phyloP scores from a whole-genome alignment of 2,888 invertebrate genomes.

The Drosophila austrosaltans region DNA sequence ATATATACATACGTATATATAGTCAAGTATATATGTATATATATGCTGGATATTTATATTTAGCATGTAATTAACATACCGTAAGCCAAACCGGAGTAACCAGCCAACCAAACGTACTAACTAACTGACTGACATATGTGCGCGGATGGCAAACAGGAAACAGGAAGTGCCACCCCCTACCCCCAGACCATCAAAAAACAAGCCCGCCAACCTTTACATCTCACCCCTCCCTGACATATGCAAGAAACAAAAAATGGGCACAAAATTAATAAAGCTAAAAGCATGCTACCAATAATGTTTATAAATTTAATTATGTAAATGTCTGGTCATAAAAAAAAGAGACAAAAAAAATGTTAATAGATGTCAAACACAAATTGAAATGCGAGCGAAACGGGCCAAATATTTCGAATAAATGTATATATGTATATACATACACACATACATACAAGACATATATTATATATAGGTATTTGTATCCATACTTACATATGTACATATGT shows the following conservation, averaged over 20 bases:
- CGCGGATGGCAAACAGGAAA: slow-evolving; percentile 46
- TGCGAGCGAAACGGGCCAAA: slow-evolving; percentile 40
- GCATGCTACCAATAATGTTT: slow-evolving; percentile 74
- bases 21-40: slow-evolving; percentile 22
- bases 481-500: slow-evolving; percentile 2
- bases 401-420: neutral
- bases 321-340: slow-evolving; percentile 58
- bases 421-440: slow-evolving; percentile 15
- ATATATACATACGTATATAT: slow-evolving; percentile 24
- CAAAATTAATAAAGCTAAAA: slow-evolving; percentile 74
- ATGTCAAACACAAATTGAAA: slow-evolving; percentile 76
- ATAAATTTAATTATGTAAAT: slow-evolving; percentile 78
- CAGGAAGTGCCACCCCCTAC: slow-evolving; percentile 12
- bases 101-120: slow-evolving; percentile 5
- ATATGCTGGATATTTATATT: slow-evolving; percentile 22
- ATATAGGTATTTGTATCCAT: slow-evolving; percentile 6
- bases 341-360: slow-evolving; percentile 64
- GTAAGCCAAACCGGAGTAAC: slow-evolving; percentile 21
- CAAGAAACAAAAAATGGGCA: slow-evolving; percentile 41
- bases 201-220: slow-evolving; percentile 15
- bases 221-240: slow-evolving; percentile 46
- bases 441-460: slow-evolving; percentile 47
- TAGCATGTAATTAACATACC: slow-evolving; percentile 68
- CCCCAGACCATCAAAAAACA: neutral
- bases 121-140: slow-evolving; percentile 39